A percentile compares a stretch with the other conserved stretches of the same genome.
These are phyloP conservation scores for Nemapogon koenigi DNA, from an alignment of 2,888 invertebrate species.

Conservation along the genomic window DNA sequence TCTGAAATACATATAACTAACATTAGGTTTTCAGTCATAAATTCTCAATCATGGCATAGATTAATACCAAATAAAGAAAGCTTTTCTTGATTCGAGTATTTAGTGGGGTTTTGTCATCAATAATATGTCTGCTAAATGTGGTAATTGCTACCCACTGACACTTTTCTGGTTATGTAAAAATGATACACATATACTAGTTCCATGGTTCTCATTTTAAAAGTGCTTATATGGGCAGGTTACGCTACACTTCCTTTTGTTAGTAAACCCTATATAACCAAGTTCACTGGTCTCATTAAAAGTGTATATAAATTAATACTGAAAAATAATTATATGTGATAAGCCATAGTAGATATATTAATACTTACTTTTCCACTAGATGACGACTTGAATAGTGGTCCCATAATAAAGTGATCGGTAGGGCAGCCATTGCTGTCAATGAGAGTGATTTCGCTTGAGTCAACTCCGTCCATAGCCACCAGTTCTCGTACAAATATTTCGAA, in stretches of 20 bases:
- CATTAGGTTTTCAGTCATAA: conserved; percentile 11
- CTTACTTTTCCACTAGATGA: conserved; percentile 78
- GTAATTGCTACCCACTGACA: too few species aligned
- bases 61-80: conserved; percentile 7
- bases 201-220: too few species aligned
- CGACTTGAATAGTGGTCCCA: conserved; percentile 90
- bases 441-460: conserved; percentile 90
- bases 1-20: conserved; percentile 57
- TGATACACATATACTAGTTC: too few species aligned
- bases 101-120: not conserved
- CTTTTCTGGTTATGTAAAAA: too few species aligned
- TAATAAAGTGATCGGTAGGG: conserved; percentile 92
- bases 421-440: conserved; percentile 91
- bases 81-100: conserved; percentile 10
- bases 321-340: conserved; percentile 5
- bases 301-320: too few species aligned
- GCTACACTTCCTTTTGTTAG: too few species aligned
- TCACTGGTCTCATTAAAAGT: too few species aligned
- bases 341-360: conserved; percentile 17
- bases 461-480: conserved; percentile 93
- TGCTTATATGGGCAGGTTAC: too few species aligned
- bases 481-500: conserved; percentile 96
- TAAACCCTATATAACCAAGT: too few species aligned
- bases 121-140: too few species aligned
- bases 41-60: conserved; percentile 12